Base-by-base conservation (phyloP, 2,888 invertebrate genomes). In the Ophion obscuratus region DNA sequence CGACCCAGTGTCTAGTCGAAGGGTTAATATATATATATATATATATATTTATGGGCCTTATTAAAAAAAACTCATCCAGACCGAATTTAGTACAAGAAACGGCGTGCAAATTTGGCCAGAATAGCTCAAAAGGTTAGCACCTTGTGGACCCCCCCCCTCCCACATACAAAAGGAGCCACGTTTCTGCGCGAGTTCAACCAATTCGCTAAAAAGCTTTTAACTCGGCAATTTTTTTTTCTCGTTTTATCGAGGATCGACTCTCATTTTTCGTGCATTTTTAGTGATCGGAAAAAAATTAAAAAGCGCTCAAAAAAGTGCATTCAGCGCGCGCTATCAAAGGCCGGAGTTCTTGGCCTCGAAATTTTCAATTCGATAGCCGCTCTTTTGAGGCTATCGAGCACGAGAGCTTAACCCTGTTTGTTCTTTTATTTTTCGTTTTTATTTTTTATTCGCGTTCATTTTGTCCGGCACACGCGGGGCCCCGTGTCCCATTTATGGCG, bases 401-500 rank as follows among this genome's bases (percentile, higher is more conserved):
- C 70, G 10, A 44, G 44, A 27, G n/a, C 40, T 77, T 27, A 68
- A 17, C 14, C 11, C 47, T 17, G 31, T 44, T 62, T 74, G 20
- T n/a, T 53, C 27, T 64, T 27, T 61, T 11, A 47, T 14, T 61
- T 24, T 36, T 62, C 27, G n/a, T 40, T 68, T 31, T 62, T 27
- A 20, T 24, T 70, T 27, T 79, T 70, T 71, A 24, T 71, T 31
- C 53, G 47, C 66, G 20, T 76, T 47, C n/a, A 66, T 76, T 76
- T 36, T 20, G 75, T 64, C 75, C 64, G 40, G 47, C 64, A 17
- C 57, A 47, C 47, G 11, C 53, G 53, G 53, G 53, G 64, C 24
- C 80, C 36, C 66, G 66, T 66, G 71, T 59, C 80, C 79, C 71
- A 73, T 73, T 53, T 53, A 66, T 80, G 73, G 36, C 27, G 66